Percentiles rank a stretch among this genome's conserved stretches.
Evolutionary conservation across 2,113 vertebrate species (phyloP).

Genomic region (Xyliphius kryptos): DNA sequence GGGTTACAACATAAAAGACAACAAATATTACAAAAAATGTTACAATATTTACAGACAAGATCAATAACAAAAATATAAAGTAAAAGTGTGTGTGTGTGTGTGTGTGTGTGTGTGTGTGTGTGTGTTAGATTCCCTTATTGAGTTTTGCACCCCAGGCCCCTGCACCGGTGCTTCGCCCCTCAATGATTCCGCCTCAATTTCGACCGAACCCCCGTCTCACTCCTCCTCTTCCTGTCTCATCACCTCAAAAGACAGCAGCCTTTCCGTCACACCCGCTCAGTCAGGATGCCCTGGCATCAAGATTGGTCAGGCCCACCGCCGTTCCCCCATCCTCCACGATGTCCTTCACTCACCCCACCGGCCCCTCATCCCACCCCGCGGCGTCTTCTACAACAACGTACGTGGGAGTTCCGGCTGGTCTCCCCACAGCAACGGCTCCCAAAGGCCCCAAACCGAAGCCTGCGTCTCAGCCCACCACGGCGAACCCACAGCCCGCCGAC

Average conservation of each 20-base stretch:
- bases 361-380: not conserved
- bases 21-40: too few species aligned
- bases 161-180: not conserved
- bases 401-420: not conserved
- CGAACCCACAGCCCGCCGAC: constrained; percentile 49
- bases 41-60: too few species aligned
- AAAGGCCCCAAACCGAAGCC: constrained; percentile 18
- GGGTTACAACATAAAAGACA: too few species aligned
- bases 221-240: constrained; percentile 34
- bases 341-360: constrained; percentile 28
- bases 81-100: too few species aligned
- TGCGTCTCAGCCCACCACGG: constrained; percentile 46
- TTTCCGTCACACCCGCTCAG: constrained; percentile 11
- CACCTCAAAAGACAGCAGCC: constrained; percentile 39
- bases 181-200: constrained; percentile 15
- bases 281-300: constrained; percentile 34
- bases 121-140: constrained; percentile 13
- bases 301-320: constrained; percentile 42
- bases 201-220: constrained; percentile 47
- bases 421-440: not conserved
- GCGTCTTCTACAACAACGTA: constrained; percentile 25
- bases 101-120: too few species aligned
- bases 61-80: too few species aligned
- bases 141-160: constrained; percentile 11
- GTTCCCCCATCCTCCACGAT: constrained; percentile 46